Base-by-base conservation (phyloP, 2,888 invertebrate species). In the Drosophila yooni region DNA sequence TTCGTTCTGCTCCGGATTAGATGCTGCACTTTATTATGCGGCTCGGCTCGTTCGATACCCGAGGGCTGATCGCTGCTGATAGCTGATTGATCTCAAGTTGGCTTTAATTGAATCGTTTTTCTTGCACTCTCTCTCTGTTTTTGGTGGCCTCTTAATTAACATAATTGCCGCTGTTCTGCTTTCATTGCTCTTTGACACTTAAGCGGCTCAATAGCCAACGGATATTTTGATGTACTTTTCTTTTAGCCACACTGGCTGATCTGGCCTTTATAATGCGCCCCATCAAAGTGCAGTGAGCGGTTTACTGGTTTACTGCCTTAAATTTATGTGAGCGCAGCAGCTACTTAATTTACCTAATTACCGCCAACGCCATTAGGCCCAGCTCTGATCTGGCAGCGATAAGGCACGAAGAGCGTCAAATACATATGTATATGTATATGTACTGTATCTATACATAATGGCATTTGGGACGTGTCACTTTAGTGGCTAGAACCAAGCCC, bases 21-120 rank as follows among this genome's bases (percentile, higher is more conserved):
- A 74, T 48, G 43, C 64, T 68, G 76, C 74, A 73, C 70, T 70
- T 73, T 72, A 60, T 76, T 71, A 33, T 15, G 21, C 2, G 48
- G 48, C 68, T 46, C 2, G 48, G 48, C 68, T 46, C 53, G 60
- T 67, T 46, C 29, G n/a, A 21, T 18, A 33, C 61, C 33, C 25
- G 13, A 34, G 43, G 56, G 38, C 69, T 38, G 60, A 70, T 51
- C 43, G 65, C 71, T 64, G 70, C 78, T 70, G 88, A 89, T 82
- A 59, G 50, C 83, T 83, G 86, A 87, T 87, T 88, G 90, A 87
- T 88, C 76, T 79, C 38, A 43, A 76, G 81, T 69, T 81, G 80
- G 70, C 75, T 87, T 90, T 91, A 91, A 91, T 89, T 91, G 91
- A 91, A 91, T 82, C 81, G 91, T 86, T 85, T 77, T 73, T 73